Base-by-base conservation (phyloP, 2,113 vertebrate species). In the Urocolius indicus region DNA sequence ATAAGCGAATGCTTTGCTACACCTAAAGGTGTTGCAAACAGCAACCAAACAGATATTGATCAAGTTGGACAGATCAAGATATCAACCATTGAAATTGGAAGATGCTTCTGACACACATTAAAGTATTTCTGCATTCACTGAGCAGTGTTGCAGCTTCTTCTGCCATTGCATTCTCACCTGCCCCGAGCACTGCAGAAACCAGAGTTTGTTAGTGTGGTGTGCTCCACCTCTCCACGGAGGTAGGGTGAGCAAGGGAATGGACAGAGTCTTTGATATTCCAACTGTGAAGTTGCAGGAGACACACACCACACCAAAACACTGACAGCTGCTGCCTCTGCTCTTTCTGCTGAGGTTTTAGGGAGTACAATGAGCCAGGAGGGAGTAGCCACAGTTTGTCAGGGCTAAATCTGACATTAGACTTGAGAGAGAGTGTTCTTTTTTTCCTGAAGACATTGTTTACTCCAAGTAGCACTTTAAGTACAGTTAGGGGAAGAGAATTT, bases 121-220 rank as follows among this genome's bases (percentile, higher is more conserved):
- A 46, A 24, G 3, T 18, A 54, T 49, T 86, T 72, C 84, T 86
- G 36, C 13, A 45, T 5, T 20, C 54, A 58, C 10, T 1, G 1
- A 71, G 61, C 20, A 72, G 23, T 5, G 4, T 3, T 13, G 19
- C 9, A 29, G 6, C 23, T 85, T 27, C 55, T 69, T 51, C 69
- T 82, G 46, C 55, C 30, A 65, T 74, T 6, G 0, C 18, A 24
- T 10, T 21, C 55, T 51, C 55, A 46, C 13, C 5, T 4, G 1
- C 17, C n/a, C 18, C 6, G 32, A 78, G 36, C 29, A 8, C 30
- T 30, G 16, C 16, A 16, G 26, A 62, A 65, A 45, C 22, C 3
- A 82, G 29, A 13, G 51, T 67, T 84, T 81, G 46, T 5, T 32
- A 52, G 49, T 0, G 0, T 41, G n/a, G 10, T 29, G 11, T 10